Evolutionary conservation across 1,140 invertebrate species (phyloP).

Genomic region (Saccostrea cuccullata): DNA sequence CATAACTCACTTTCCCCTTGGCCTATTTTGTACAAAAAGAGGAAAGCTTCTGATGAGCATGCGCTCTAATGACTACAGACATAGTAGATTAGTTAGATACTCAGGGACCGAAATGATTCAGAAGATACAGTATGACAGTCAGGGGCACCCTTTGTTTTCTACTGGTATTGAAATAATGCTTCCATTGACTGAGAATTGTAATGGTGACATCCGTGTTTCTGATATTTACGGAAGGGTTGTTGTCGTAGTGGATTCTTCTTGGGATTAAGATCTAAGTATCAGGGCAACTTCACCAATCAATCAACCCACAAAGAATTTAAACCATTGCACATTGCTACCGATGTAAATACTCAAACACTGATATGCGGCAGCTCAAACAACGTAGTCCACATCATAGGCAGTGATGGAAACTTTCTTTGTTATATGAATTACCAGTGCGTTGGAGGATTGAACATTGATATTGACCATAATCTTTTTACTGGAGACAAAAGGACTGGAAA

Average conservation of each 20-base stretch:
- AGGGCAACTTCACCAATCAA: neutral
- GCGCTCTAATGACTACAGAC: neutral
- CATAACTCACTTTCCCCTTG: too few species aligned
- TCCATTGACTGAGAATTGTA: neutral
- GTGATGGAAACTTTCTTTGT: neutral
- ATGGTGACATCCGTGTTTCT: neutral
- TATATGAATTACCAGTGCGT: neutral
- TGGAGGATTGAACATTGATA: neutral
- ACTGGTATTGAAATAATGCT: neutral
- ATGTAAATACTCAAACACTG: neutral
- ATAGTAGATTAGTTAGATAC: neutral
- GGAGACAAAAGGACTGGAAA: neutral
- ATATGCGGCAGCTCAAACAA: neutral
- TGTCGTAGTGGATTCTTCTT: neutral
- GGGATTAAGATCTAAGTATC: neutral
- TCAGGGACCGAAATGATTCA: too few species aligned
- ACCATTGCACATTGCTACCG: neutral
- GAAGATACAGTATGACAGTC: too few species aligned
- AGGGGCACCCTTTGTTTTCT: neutral
- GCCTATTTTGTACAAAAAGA: too few species aligned
- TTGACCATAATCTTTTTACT: neutral
- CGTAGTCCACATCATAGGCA: neutral
- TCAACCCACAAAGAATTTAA: neutral
- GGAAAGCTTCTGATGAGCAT: too few species aligned
- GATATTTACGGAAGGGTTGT: neutral